Conservation (phyloP, 2,888 invertebrate genomes). For the Andrena haemorrhoa region DNA sequence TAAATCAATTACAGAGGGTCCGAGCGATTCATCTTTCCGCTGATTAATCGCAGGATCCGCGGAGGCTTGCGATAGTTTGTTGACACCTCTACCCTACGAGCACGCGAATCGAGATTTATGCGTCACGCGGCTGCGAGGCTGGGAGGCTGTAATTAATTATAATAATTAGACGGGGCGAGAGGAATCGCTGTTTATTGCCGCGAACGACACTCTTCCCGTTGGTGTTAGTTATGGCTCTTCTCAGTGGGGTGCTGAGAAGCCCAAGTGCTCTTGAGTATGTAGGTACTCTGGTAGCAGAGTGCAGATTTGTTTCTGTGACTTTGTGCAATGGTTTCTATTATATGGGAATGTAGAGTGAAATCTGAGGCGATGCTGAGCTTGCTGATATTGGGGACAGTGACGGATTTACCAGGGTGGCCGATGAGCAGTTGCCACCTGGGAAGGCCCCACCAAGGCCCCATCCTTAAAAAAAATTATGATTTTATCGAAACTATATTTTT, state of each 20-base stretch:
- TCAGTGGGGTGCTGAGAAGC: neutral
- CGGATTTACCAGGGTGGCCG: too few species aligned
- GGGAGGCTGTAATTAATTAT: constrained; percentile 45
- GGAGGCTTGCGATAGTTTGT: constrained; percentile 46
- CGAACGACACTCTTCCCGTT: neutral
- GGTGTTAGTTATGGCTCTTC: neutral
- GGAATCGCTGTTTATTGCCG: constrained; percentile 1
- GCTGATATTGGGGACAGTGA: too few species aligned
- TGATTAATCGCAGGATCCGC: constrained; percentile 43
- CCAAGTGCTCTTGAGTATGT: neutral
- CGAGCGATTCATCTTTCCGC: constrained; percentile 43
- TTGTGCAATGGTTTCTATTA: too few species aligned
- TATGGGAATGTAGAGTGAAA: too few species aligned
- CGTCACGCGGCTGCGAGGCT: constrained; percentile 16
- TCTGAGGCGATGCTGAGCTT: too few species aligned
- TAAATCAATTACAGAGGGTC: constrained; percentile 47
- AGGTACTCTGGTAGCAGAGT: neutral
- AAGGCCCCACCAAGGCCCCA: too few species aligned
- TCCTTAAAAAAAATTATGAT: too few species aligned
- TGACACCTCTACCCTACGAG: constrained; percentile 35
- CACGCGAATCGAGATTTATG: constrained; percentile 48
- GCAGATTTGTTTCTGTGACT: neutral
- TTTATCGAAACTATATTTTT: too few species aligned
- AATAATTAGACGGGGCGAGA: constrained; percentile 35
- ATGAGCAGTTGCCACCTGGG: too few species aligned